phyloP scores from a whole-genome alignment of 2,797 vertebrate species.

The Myotis vivesi region DNA sequence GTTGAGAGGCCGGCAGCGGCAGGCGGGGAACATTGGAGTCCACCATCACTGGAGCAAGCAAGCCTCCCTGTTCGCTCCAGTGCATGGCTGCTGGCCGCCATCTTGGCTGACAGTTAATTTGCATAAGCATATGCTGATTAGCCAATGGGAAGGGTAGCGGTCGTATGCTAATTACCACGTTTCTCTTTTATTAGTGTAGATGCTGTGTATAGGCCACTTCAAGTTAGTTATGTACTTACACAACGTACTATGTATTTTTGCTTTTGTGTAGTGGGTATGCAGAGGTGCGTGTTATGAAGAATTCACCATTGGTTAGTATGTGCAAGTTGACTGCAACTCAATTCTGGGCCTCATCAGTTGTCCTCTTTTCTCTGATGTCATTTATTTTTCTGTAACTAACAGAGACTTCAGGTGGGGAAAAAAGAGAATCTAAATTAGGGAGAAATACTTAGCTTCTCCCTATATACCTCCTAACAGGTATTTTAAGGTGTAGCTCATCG shows the following conservation, averaged over 20 bases:
- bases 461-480: not conserved
- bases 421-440: not conserved
- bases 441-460: not conserved
- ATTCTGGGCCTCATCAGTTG: not conserved
- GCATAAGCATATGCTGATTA: too few relatives aligned
- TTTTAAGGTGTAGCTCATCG: constrained; percentile 58
- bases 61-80: too few relatives aligned
- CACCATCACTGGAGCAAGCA: too few relatives aligned
- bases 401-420: not conserved
- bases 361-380: not conserved
- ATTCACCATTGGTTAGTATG: not conserved
- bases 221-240: not conserved
- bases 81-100: too few relatives aligned
- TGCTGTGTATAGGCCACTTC: not conserved
- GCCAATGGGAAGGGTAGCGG: too few relatives aligned
- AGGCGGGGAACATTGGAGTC: too few relatives aligned
- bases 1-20: too few relatives aligned
- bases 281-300: not conserved
- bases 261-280: not conserved
- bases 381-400: constrained; percentile 3
- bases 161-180: too few relatives aligned
- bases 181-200: too few relatives aligned
- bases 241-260: not conserved
- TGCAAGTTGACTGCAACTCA: not conserved
- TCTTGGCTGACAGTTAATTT: too few relatives aligned